A percentile compares a stretch with the other conserved stretches of the same genome.
Evolutionary conservation across 2,797 vertebrate genomes (phyloP).

Genomic region (Carduelis carduelis): DNA sequence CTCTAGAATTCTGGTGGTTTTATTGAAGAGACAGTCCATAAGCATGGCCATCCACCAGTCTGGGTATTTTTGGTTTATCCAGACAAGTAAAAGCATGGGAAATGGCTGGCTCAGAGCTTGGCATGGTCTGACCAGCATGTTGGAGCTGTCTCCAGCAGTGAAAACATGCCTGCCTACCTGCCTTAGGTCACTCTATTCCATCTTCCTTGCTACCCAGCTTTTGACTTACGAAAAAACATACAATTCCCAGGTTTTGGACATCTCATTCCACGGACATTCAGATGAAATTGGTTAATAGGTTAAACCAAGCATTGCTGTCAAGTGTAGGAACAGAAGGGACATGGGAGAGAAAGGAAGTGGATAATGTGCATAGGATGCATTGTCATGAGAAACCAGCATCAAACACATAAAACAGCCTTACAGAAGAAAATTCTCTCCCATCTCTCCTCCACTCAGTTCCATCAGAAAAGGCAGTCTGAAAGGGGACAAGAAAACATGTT

Average conservation of each 20-base stretch:
- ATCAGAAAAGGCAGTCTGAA: background rate
- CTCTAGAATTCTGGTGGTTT: background rate
- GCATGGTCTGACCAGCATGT: background rate
- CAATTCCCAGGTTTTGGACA: background rate
- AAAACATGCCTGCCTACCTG: background rate
- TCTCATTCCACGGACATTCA: background rate
- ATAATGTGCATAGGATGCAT: background rate
- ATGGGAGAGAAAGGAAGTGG: background rate
- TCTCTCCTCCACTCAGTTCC: background rate
- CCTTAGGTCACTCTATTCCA: background rate
- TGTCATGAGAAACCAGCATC: background rate
- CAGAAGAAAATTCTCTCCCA: background rate
- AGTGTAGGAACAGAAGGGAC: rapidly evolving
- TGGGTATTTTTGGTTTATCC: background rate
- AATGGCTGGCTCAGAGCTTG: background rate
- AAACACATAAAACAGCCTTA: background rate
- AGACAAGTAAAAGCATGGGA: background rate
- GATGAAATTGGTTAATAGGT: background rate
- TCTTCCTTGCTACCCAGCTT: background rate
- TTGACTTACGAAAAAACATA: background rate
- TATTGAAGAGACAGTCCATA: background rate
- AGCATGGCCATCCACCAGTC: background rate
- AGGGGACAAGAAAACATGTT: background rate
- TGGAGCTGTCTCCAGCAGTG: background rate
- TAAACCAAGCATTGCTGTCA: background rate